phyloP scores from a whole-genome alignment of 2,797 vertebrate genomes.

The Australoheros facetus region DNA sequence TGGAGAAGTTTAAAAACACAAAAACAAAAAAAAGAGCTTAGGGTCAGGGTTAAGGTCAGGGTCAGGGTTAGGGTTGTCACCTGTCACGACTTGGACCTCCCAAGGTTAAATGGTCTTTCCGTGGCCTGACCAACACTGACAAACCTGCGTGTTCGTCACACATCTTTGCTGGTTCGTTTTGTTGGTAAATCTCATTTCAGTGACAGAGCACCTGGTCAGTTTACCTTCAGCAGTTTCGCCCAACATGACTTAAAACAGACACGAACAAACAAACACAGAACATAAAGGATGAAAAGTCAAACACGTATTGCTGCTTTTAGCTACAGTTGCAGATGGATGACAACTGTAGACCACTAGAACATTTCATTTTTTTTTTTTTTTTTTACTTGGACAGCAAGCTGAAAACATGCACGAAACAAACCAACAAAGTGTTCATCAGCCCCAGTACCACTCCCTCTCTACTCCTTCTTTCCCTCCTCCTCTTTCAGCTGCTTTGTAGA shows the following conservation, averaged over 20 bases:
- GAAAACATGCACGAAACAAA: slow-evolving; percentile 71
- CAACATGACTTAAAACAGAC: slow-evolving; percentile 8
- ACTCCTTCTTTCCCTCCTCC: slow-evolving; percentile 35
- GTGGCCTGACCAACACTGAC: slow-evolving; percentile 26
- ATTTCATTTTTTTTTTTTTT: slow-evolving; percentile 48
- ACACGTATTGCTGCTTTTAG: slow-evolving; percentile 79
- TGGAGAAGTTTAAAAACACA: background rate
- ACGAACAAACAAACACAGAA: slow-evolving; percentile 26
- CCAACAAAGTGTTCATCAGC: slow-evolving; percentile 65
- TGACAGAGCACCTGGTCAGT: background rate
- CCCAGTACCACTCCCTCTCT: slow-evolving; percentile 12
- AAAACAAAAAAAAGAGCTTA: no score
- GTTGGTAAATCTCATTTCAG: background rate
- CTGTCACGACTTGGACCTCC: no score
- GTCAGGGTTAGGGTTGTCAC: no score
- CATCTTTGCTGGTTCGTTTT: background rate
- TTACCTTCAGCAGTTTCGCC: background rate
- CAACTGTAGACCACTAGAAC: slow-evolving; percentile 82
- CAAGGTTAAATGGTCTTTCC: slow-evolving; percentile 7
- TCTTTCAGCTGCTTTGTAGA: slow-evolving; percentile 78
- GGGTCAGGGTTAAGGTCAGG: no score
- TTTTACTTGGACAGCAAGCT: slow-evolving; percentile 45
- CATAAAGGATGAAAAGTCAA: slow-evolving; percentile 41
- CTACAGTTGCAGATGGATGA: slow-evolving; percentile 72
- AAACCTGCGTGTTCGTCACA: background rate